Base-by-base conservation (phyloP, 2,113 vertebrate species). In the Nycticorax nycticorax region DNA sequence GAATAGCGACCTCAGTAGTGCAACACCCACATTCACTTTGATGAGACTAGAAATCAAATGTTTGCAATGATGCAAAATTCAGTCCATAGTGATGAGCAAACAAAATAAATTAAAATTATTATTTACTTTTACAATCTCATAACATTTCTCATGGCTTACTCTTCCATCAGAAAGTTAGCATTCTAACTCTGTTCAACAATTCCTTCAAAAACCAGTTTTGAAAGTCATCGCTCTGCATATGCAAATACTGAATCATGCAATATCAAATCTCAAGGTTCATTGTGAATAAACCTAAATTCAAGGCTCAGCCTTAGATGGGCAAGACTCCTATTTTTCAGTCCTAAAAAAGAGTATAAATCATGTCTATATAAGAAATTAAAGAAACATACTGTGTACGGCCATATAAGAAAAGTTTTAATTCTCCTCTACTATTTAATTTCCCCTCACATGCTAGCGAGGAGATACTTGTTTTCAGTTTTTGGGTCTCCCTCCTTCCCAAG, bases 331-430 rank as follows among this genome's bases (percentile, higher is more conserved):
- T 39, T 55, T 23, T 32, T 71, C 52, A 85, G n/a, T 59, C 32
- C 39, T 57, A 41, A 84, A 43, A 77, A 55, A 55, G 14, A 84
- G 13, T n/a, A 60, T 89, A 92, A 77, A 55, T 12, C 5, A 7
- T 1, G 0, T 62, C 11, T 30, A 13, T 15, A 3, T 50, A 86
- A 73, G 15, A 89, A 81, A 78, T 41, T 33, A 57, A 84, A 81
- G 37, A 72, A 71, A 52, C 0, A 0, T 22, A 60, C 7, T 43
- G 1, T 7, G 9, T 24, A 76, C 0, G 1, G 37, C 14, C 8
- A 68, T 12, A 3, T 9, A 68, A 63, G 7, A 14, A 16, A 85
- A 67, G 22, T 74, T 90, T 62, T 63, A 45, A 82, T 55, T 85
- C 27, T 32, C 12, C 18, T 75, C 48, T 41, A 27, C 39, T 41